Evolutionary conservation across 1,140 invertebrate genomes (phyloP), one percentile per base, ranked within the genome.

Genomic region (Vanessa tameamea): DNA sequence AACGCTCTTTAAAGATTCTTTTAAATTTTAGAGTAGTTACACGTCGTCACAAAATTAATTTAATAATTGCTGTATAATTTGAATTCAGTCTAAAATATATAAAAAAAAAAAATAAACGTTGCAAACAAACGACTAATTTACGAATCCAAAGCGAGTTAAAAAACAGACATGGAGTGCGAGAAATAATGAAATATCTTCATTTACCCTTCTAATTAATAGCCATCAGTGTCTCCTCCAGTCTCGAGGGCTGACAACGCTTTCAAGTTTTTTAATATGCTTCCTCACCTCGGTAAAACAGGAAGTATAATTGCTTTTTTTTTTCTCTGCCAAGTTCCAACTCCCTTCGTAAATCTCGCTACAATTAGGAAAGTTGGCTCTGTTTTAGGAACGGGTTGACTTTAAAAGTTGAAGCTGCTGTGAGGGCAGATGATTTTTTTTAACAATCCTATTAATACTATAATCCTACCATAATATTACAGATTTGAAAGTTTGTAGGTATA

Each of bases 211-310:
- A 92, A 92, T 92, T 91, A 92, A 91, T 91, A 86, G 89, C 86
- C 89, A 91, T 91, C 89, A 92, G 82, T 92, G 89, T 90, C 90
- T 90, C 83, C 84, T 78, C 82, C 90, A 92, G 82, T 89, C 87
- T 82, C 81, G 79, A 87, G 89, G 87, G 87, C 80, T 86, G 90
- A 87, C 87, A 89, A 83, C 83, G 84, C 86, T 89, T 90, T 90
- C 86, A 90, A 90, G 89, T 92, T 91, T 92, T 92, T 91, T 90
- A 92, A 92, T 92, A 92, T 89, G 88, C 90, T 89, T 90, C 87
- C 88, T 92, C 90, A 92, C 90, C 89, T 92, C 84, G 77, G 82
- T 84, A 87, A 86, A 92, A 90, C 87, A 86, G 87, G 85, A 84
- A 85, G 88, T 85, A 88, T 90, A 91, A 92, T 92, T 90, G 85